These are phyloP conservation scores for Drosophila helvetica DNA, from an alignment of 2,888 invertebrate genomes.

Conservation along the genomic window DNA sequence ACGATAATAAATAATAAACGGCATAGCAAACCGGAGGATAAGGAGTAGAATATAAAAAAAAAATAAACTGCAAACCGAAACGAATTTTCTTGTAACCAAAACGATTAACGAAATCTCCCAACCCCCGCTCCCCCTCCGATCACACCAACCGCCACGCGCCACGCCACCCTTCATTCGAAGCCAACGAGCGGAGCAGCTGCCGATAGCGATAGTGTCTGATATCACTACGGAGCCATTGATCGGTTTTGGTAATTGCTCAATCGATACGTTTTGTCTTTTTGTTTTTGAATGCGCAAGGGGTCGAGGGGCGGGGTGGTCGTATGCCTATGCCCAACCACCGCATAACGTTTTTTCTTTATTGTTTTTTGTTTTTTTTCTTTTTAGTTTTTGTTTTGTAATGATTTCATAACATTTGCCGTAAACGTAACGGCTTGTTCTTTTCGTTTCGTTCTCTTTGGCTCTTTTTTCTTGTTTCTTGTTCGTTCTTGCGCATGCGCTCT, in stretches of 20 bases:
- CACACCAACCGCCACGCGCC: neutral
- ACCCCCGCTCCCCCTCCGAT: neutral
- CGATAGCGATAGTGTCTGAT: neutral
- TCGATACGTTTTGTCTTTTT: neutral
- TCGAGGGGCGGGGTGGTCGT: neutral
- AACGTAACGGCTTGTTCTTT: slow-evolving; percentile 53
- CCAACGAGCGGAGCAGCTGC: neutral
- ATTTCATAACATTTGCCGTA: slow-evolving; percentile 77
- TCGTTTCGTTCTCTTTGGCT: slow-evolving; percentile 22
- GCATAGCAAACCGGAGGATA: neutral
- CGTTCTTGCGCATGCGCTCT: slow-evolving; percentile 49
- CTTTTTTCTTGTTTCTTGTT: slow-evolving; percentile 24
- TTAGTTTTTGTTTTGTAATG: slow-evolving; percentile 75
- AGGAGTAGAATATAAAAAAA: slow-evolving; percentile 3
- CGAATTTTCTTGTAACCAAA: slow-evolving; percentile 1
- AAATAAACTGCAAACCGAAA: slow-evolving; percentile 13
- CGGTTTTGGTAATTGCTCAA: neutral
- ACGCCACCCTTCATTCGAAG: neutral
- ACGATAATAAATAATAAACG: neutral
- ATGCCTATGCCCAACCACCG: neutral
- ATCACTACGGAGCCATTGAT: neutral
- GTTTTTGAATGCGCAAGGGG: neutral
- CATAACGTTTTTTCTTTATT: neutral
- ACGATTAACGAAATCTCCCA: neutral
- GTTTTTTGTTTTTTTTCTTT: slow-evolving; percentile 30